Evolutionary conservation across 1,140 invertebrate species (phyloP), one percentile per base, ranked within the genome.

Genomic region (Littorina saxatilis): DNA sequence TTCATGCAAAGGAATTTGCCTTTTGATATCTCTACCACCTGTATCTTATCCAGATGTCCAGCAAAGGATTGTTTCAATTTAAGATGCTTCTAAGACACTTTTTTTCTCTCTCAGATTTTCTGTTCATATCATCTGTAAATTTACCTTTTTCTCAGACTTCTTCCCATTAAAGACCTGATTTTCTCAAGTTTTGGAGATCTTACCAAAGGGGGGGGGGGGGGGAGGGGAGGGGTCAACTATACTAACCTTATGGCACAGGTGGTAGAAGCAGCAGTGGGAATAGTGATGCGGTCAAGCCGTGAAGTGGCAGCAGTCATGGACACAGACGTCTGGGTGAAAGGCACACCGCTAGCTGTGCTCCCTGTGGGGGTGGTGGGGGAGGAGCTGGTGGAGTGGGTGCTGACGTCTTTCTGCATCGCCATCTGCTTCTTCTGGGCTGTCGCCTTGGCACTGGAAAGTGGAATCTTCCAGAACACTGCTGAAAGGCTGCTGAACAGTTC

Each of bases 381-480:
- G 2, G 78, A 70, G n/a, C 43, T 2, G 32, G 39, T 80, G n/a
- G 61, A n/a, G 23, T 52, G 61, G 27, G 37, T 70, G 27, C 43
- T 15, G 23, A n/a, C 39, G 58, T 58, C 72, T 70, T 86, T 86
- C 61, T 92, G 87, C 7, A 94, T 82, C 27, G 92, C 90, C 35
- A 86, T 85, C 81, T 93, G 91, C 85, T 92, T 93, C 11, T 86
- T 85, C 47, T 88, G 87, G 13, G 92, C 92, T 40, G 91, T 83
- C 58, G 90, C 86, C 40, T 92, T 89, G 23, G 93, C 93, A 29
- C 92, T 86, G 52, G 90, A 87, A 50, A 91, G 85, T 47, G 94
- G 94, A 47, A 94, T 89, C 23, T 88, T 90, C 95, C 95, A 95
- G 93, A 95, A 94, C 81, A 94, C 93, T 61, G 92, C 90, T 23